Percentiles rank a stretch among this genome's conserved stretches.
Evolutionary conservation across 1,140 invertebrate genomes (phyloP).

Genomic region (Branchinecta lindahli): DNA sequence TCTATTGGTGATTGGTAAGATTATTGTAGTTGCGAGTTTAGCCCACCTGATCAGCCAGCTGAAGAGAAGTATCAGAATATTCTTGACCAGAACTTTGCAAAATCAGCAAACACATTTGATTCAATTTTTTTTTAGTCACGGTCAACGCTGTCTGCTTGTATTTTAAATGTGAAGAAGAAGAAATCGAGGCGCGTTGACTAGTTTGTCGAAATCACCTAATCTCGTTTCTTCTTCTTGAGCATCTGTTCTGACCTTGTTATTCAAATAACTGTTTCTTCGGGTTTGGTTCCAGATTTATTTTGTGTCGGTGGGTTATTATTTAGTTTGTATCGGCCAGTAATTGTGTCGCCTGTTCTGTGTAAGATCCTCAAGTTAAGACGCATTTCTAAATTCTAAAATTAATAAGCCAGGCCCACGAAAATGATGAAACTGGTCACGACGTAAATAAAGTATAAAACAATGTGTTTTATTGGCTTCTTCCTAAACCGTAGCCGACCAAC

Average conservation of each 20-base stretch:
- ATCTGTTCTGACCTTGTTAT: not conserved
- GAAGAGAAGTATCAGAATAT: constrained; percentile 6
- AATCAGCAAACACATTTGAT: not conserved
- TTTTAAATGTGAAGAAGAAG: constrained; percentile 2
- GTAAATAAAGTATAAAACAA: too few relatives aligned
- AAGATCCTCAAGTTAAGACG: constrained; percentile 5
- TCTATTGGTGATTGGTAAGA: too few relatives aligned
- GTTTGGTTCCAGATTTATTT: constrained; percentile 6
- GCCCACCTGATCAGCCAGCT: not conserved
- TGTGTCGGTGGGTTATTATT: not conserved
- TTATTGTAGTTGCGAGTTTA: constrained; percentile 5
- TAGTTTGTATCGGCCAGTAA: constrained; percentile 8
- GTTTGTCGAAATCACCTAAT: not conserved
- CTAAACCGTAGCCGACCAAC: too few relatives aligned
- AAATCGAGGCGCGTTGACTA: not conserved
- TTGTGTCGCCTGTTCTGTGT: constrained; percentile 7
- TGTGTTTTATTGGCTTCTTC: too few relatives aligned
- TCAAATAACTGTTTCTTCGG: constrained; percentile 5
- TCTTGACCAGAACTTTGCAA: not conserved
- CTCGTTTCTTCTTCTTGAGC: constrained; percentile 8
- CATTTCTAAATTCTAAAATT: not conserved
- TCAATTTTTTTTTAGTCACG: not conserved
- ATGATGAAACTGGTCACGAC: constrained; percentile 8
- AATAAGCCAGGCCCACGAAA: constrained; percentile 1
- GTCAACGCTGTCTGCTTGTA: constrained; percentile 7